Conservation (phyloP, 2,797 vertebrate species). For the Phrynocephalus forsythii region DNA sequence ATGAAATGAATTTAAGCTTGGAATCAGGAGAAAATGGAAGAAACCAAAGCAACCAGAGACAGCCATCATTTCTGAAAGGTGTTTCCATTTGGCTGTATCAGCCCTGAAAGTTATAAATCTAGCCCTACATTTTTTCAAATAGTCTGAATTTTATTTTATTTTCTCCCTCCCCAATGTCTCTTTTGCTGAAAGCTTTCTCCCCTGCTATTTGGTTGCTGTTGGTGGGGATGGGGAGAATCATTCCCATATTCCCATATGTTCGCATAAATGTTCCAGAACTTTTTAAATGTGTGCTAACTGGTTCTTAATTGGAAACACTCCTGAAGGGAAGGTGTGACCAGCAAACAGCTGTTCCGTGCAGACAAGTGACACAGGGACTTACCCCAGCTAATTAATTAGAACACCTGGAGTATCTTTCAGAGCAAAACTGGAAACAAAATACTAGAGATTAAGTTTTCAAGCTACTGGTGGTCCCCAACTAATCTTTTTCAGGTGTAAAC, state of each 20-base stretch:
- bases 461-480: conserved; percentile 90
- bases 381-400: conserved; percentile 84
- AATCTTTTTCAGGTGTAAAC: conserved; percentile 98
- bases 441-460: conserved; percentile 88
- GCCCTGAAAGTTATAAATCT: neutral
- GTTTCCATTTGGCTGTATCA: neutral
- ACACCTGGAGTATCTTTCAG: conserved; percentile 91
- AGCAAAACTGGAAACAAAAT: conserved; percentile 91
- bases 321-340: conserved; percentile 61
- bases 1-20: neutral
- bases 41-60: neutral
- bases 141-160: neutral
- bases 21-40: neutral
- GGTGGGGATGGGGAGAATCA: conserved; percentile 3
- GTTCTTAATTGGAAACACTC: conserved; percentile 79
- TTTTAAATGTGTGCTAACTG: conserved; percentile 58
- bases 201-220: neutral
- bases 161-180: conserved; percentile 1
- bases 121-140: conserved; percentile 49
- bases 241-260: conserved; percentile 18
- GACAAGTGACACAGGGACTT: conserved; percentile 77
- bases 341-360: conserved; percentile 68
- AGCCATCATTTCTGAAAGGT: neutral
- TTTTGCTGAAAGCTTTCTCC: conserved; percentile 28
- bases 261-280: conserved; percentile 61